Conservation (phyloP, 2,113 vertebrate genomes). For the Damaliscus lunatus region DNA sequence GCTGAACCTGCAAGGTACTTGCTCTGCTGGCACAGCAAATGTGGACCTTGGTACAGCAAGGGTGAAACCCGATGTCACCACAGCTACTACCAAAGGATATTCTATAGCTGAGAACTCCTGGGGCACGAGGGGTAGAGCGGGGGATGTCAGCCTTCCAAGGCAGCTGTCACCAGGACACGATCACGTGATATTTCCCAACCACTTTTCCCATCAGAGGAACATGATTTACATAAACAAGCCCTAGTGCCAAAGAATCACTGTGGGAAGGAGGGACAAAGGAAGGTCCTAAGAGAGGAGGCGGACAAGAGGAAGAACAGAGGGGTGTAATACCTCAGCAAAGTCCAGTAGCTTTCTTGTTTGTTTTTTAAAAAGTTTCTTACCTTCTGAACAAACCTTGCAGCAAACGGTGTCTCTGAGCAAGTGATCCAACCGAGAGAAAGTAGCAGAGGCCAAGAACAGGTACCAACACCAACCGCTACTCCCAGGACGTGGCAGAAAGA, state of each 20-base stretch:
- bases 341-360: background rate
- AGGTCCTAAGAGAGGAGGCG: background rate
- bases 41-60: background rate
- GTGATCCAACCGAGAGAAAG: background rate
- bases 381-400: background rate
- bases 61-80: fast-evolving
- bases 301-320: background rate
- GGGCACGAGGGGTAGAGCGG: fast-evolving
- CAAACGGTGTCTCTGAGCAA: background rate
- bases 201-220: background rate
- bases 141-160: background rate
- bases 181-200: background rate
- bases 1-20: background rate
- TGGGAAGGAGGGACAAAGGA: background rate
- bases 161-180: background rate
- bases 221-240: background rate
- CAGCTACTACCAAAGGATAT: background rate
- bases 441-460: background rate
- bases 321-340: background rate
- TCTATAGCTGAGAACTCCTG: background rate
- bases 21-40: background rate
- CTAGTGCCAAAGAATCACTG: background rate
- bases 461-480: background rate
- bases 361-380: background rate
- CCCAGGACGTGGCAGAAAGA: background rate